Percentiles rank a stretch among this genome's conserved stretches.
Conservation (phyloP, 1,140 invertebrate genomes). For the Pararge aegeria region DNA sequence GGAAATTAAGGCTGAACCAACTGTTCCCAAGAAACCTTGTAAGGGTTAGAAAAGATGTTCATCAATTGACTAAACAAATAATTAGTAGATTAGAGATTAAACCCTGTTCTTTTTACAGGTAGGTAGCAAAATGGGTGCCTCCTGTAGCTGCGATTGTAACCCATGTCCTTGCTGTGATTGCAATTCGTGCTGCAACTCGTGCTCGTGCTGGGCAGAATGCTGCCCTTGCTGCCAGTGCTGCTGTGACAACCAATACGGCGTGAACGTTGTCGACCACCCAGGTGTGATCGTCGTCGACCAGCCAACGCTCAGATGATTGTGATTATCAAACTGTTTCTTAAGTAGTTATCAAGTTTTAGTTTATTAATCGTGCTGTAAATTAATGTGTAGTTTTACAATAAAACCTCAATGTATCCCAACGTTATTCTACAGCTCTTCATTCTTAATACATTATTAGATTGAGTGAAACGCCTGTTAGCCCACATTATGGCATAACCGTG, state of each 20-base stretch:
- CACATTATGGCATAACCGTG: too few species aligned
- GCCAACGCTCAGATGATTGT: conserved; percentile 34
- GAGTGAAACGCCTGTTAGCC: too few species aligned
- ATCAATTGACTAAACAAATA: too few species aligned
- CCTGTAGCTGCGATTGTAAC: conserved; percentile 5
- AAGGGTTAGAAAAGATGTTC: too few species aligned
- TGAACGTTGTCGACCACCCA: conserved; percentile 20
- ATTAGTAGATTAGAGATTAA: too few species aligned
- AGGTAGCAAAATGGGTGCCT: background rate
- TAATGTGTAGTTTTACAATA: too few species aligned
- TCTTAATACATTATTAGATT: too few species aligned
- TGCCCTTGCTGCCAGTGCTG: conserved; percentile 21
- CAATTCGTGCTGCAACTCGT: background rate
- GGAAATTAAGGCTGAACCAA: too few species aligned
- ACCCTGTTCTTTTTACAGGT: background rate
- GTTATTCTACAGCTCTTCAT: too few species aligned
- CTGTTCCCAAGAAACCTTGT: too few species aligned
- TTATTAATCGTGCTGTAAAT: too few species aligned
- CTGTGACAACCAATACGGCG: conserved; percentile 3
- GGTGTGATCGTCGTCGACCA: conserved; percentile 34
- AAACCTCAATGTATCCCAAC: too few species aligned
- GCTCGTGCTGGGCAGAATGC: conserved; percentile 12
- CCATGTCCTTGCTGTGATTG: conserved; percentile 10
- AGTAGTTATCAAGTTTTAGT: background rate
- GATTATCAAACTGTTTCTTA: background rate